phyloP scores from a whole-genome alignment of 2,797 vertebrate genomes.

The Paratrypauchen microcephalus region DNA sequence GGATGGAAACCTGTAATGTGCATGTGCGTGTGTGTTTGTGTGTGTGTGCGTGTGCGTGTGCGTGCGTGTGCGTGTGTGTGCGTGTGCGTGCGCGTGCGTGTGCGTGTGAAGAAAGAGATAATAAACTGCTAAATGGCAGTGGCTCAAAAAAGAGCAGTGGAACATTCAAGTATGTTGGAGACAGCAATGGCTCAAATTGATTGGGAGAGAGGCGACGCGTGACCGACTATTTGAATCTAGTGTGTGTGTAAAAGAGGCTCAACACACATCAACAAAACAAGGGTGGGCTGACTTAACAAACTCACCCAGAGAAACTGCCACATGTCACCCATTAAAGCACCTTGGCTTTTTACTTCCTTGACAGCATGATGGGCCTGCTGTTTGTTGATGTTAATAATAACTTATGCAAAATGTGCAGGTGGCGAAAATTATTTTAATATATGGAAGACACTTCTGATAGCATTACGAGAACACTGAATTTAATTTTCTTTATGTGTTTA shows the following conservation, averaged over 20 bases:
- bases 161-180: constrained; percentile 74
- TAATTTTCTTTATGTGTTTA: no score
- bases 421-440: not conserved
- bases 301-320: not conserved
- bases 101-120: constrained; percentile 42
- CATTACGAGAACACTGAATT: not conserved
- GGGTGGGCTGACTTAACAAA: not conserved
- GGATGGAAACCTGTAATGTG: not conserved
- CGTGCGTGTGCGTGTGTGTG: not conserved
- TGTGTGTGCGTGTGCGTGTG: not conserved
- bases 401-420: not conserved
- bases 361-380: not conserved
- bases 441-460: not conserved
- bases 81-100: not conserved
- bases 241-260: constrained; percentile 30
- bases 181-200: constrained; percentile 70
- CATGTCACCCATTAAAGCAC: not conserved
- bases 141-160: constrained; percentile 61
- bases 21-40: no score
- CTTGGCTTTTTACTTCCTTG: not conserved
- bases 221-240: constrained; percentile 48
- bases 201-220: constrained; percentile 58
- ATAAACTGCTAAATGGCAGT: constrained; percentile 67
- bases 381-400: not conserved
- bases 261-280: not conserved